Base-by-base conservation (phyloP, 2,888 invertebrate genomes). In the Caenorhabditis sp. region DNA sequence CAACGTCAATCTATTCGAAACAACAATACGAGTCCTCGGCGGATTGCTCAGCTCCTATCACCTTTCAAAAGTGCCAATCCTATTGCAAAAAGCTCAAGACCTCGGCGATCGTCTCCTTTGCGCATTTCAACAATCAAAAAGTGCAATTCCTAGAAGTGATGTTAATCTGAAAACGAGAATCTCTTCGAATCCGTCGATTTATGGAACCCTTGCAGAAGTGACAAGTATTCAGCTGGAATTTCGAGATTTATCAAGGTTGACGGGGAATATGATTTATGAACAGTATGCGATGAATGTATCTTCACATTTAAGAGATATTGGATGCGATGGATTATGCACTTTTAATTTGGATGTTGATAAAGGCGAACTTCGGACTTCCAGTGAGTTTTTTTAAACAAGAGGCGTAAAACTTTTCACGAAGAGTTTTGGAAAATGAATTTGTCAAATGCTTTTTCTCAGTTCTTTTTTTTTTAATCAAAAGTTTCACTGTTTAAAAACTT, bases 191-290 rank as follows among this genome's bases (percentile, higher is more conserved):
- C 92, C 91, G 27, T 0, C 95, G 95, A 87, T 93, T 95, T 0
- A 97, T 97, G 88, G 94, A 95, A 87, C 94, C 95, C 68, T 95
- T 97, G 95, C 97, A 2, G 99, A 99, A 90, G 95, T 97, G 1
- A 93, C 95, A 1, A 96, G 97, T 0, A 92, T 99, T 63, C 97
- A 99, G 88, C 89, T 99, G 64, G 99, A 99, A 90, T 97, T 99
- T 88, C 91, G 95, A 62, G 96, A 97, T 89, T 91, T 99, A 3
- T 93, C 94, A 73, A 90, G 94, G 58, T 91, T 92, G 36, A 93
- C 93, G 4, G 92, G 93, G 7, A 92, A 94, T 85, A 91, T 92
- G 0, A 92, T 92, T 80, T 97, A 93, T 89, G 95, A 95, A 94
- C 91, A 93, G 84, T 92, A 93, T 4, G 93, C 92, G 0, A 91